A percentile compares a stretch with the other conserved stretches of the same genome.
Evolutionary conservation across 2,797 vertebrate species (phyloP).

Genomic region (Molossus alvarezi): DNA sequence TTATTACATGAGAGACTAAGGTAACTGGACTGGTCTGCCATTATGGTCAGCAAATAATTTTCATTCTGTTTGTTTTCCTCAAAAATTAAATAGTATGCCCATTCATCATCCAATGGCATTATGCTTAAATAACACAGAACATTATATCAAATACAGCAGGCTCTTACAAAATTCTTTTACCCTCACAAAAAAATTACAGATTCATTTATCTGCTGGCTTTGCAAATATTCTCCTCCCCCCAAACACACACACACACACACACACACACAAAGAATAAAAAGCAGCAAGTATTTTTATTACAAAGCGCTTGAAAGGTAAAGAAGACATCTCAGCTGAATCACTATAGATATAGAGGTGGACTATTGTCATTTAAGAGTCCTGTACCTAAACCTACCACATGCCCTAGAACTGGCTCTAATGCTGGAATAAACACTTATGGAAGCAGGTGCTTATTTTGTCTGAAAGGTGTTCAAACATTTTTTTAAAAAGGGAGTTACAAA

Average conservation of each 20-base stretch:
- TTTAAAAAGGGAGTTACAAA: conserved; percentile 39
- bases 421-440: conserved; percentile 23
- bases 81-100: conserved; percentile 51
- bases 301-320: conserved; percentile 18
- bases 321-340: neutral
- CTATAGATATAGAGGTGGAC: neutral
- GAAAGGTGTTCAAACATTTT: conserved; percentile 19
- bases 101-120: conserved; percentile 61
- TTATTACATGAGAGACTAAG: conserved; percentile 9
- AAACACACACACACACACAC: neutral
- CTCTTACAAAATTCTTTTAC: conserved; percentile 13
- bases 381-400: neutral
- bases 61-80: conserved; percentile 61
- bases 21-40: neutral
- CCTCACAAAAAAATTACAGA: conserved; percentile 57
- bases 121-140: conserved; percentile 51
- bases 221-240: neutral
- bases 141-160: conserved; percentile 31
- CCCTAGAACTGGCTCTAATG: neutral
- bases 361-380: neutral
- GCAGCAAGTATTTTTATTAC: conserved; percentile 40
- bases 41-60: conserved; percentile 46
- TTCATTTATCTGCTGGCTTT: conserved; percentile 41
- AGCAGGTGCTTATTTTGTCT: neutral
- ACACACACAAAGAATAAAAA: conserved; percentile 1